Evolutionary conservation across 2,113 vertebrate genomes (phyloP), one percentile per base, ranked within the genome.

Genomic region (Grus americana): DNA sequence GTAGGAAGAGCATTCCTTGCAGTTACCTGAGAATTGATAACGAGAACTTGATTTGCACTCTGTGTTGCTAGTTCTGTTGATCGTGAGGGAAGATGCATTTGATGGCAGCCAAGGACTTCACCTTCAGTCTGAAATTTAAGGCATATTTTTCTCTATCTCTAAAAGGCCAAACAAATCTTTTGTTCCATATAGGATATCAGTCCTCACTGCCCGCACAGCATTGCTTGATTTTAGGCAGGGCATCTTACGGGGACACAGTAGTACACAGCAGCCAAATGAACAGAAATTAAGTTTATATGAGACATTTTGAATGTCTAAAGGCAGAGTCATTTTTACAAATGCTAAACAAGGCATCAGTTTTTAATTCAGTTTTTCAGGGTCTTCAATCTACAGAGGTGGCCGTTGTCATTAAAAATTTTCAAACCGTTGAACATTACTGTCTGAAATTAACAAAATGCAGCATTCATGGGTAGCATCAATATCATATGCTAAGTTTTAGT

Each of bases 371-470:
- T 94, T 95, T 94, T 95, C 68, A 86, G 73, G 46, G 52, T 90
- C 65, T 94, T 92, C 91, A 49, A 61, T 97, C 72, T 87, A 82
- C 23, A 89, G 61, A 91, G 66, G 95, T 86, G 49, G 81, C 40
- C 46, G 0, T 93, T 96, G 95, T 97, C 86, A 97, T 98, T 97
- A 97, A 98, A 97, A 96, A 17, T 88, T 93, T 97, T 97, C 94
- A 97, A 97, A 61, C 52, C 79, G 90, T 93, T 97, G 96, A 98
- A 96, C 83, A 96, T 96, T 94, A 95, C 71, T 94, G 42, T 92
- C 72, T 97, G 76, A 89, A 92, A 94, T 96, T 93, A 97, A 95
- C n/a, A 85, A 95, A 96, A 92, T 47, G 55, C 38, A 85, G 16
- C 32, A 72, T 95, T 86, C 84, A 78, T 95, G 76, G 32, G 50